Evolutionary conservation across 2,113 vertebrate species (phyloP).

Genomic region (Zapus hudsonius): DNA sequence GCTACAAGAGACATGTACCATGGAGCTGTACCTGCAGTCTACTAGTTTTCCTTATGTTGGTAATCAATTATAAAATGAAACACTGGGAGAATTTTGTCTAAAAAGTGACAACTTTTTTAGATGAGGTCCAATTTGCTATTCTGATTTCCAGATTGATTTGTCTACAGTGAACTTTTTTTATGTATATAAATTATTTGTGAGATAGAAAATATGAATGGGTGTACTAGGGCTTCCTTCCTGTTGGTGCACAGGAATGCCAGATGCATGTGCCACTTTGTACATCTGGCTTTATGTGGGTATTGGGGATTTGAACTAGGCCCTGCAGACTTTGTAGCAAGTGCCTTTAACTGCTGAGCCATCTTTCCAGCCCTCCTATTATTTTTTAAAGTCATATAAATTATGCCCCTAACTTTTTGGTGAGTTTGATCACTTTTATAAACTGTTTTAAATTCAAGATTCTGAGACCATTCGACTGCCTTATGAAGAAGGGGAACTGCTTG

Average conservation of each 20-base stretch:
- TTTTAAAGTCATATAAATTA: conserved; percentile 32
- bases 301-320: too few species aligned
- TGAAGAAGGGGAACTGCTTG: conserved; percentile 97
- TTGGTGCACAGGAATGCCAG: too few species aligned
- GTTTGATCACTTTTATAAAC: not conserved
- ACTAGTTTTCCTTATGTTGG: too few species aligned
- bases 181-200: too few species aligned
- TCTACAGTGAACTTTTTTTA: not conserved
- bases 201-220: not conserved
- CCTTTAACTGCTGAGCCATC: too few species aligned
- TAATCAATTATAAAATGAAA: conserved; percentile 22
- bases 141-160: not conserved
- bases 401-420: not conserved
- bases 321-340: too few species aligned
- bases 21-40: too few species aligned
- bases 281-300: too few species aligned
- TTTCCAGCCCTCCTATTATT: too few species aligned
- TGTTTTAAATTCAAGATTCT: conserved; percentile 89
- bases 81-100: conserved; percentile 31
- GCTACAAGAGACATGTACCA: too few species aligned
- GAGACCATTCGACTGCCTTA: conserved; percentile 99
- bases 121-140: not conserved
- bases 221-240: too few species aligned
- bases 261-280: too few species aligned
- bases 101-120: not conserved